These are phyloP conservation scores for Drosophila aldrichi DNA, from an alignment of 2,888 invertebrate genomes.

Conservation along the genomic window DNA sequence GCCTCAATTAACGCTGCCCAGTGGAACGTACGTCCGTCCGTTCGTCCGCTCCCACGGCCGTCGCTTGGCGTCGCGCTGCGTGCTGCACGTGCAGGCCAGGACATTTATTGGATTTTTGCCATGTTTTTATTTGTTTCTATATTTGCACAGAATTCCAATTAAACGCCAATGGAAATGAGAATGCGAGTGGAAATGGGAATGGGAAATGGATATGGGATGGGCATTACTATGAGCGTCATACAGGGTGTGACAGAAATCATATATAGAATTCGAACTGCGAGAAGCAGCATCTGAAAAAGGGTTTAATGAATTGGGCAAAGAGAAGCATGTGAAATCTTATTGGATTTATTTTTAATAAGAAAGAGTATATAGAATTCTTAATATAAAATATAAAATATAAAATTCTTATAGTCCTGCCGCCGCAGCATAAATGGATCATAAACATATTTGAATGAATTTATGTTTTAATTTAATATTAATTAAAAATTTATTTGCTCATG, in stretches of 20 bases:
- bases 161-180: constrained; percentile 67
- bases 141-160: constrained; percentile 80
- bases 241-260: constrained; percentile 27
- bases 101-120: constrained; percentile 85
- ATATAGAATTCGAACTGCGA: background rate
- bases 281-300: background rate
- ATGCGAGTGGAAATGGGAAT: constrained; percentile 29
- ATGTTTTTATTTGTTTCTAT: constrained; percentile 77
- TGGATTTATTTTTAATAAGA: background rate
- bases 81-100: constrained; percentile 83
- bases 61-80: constrained; percentile 49
- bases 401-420: no score
- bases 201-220: constrained; percentile 9
- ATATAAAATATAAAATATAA: no score
- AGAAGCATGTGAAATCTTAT: background rate
- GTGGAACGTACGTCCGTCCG: constrained; percentile 23
- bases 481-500: no score
- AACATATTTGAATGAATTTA: no score
- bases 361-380: background rate
- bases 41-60: constrained; percentile 48
- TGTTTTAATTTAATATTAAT: no score
- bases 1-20: constrained; percentile 68
- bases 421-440: no score
- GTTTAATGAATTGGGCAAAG: background rate
- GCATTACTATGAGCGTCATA: constrained; percentile 2